Evolutionary conservation across 2,888 invertebrate genomes (phyloP).

Genomic region (Xestobium rufovillosum): DNA sequence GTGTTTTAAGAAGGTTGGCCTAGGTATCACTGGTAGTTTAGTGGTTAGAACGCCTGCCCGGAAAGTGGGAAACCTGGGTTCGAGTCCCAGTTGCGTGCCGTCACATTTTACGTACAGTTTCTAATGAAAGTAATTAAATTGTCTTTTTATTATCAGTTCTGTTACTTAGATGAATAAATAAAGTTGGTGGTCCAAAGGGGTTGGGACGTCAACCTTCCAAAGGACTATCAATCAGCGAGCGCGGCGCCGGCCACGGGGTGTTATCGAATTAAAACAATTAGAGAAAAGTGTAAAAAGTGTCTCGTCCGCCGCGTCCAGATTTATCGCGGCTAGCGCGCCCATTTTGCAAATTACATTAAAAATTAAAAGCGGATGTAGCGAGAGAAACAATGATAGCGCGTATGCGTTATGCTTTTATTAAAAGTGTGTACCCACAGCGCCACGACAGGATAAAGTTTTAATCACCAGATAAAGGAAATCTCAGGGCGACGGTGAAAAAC

Average conservation of each 20-base stretch:
- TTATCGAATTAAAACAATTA: constrained; percentile 37
- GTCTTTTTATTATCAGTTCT: too few species aligned
- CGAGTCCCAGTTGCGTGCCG: too few species aligned
- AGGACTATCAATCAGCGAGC: constrained; percentile 28
- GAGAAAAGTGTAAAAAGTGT: constrained; percentile 27
- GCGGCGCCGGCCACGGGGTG: constrained; percentile 23
- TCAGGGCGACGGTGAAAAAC: constrained; percentile 42
- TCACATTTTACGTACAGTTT: too few species aligned
- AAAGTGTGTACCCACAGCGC: constrained; percentile 39
- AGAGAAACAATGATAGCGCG: constrained; percentile 29
- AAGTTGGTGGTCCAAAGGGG: not conserved
- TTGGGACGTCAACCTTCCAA: not conserved
- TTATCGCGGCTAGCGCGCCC: constrained; percentile 22
- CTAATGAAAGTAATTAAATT: constrained; percentile 2
- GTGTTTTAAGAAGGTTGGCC: too few species aligned
- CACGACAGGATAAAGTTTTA: constrained; percentile 46
- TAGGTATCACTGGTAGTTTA: too few species aligned
- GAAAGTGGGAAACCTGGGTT: too few species aligned
- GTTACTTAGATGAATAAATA: constrained; percentile 1
- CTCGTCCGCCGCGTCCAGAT: constrained; percentile 1
- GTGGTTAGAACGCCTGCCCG: too few species aligned
- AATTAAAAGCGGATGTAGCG: constrained; percentile 34
- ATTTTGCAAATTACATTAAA: constrained; percentile 40
- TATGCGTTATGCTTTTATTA: constrained; percentile 40
- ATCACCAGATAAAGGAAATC: constrained; percentile 45